Percentiles rank a stretch among this genome's conserved stretches.
Conservation (phyloP, 2,888 invertebrate genomes). For the Ptycholaimellus sp. region DNA sequence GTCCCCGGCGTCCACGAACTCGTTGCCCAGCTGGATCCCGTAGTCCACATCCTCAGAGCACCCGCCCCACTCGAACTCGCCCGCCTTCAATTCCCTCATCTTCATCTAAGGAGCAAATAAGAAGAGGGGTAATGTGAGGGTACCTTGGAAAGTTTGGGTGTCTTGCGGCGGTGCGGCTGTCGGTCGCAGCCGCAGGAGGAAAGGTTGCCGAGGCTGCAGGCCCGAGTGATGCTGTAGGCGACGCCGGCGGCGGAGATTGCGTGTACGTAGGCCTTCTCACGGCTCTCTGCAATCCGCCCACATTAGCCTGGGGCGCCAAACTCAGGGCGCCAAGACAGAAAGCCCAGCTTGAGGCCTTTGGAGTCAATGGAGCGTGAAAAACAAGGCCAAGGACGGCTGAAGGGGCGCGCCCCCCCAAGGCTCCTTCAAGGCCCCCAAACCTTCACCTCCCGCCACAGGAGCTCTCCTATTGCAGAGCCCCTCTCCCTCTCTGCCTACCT, state of each 20-base stretch:
- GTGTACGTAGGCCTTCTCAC: constrained; percentile 28
- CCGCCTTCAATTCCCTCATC: neutral
- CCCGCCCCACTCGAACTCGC: constrained; percentile 16
- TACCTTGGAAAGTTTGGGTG: neutral
- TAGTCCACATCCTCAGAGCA: constrained; percentile 15
- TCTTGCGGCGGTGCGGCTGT: constrained; percentile 10
- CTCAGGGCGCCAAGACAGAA: no score
- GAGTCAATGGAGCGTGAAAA: neutral
- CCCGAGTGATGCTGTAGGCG: constrained; percentile 26
- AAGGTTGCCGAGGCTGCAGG: constrained; percentile 26
- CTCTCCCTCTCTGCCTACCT: no score
- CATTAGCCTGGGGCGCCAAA: no score
- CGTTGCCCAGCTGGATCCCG: constrained; percentile 11
- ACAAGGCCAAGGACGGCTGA: no score
- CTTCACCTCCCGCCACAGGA: no score
- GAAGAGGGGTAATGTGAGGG: neutral
- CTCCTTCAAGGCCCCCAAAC: no score
- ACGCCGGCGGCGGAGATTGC: constrained; percentile 28
- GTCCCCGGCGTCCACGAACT: constrained; percentile 15
- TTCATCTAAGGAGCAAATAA: neutral
- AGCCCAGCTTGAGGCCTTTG: neutral
- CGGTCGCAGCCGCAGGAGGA: constrained; percentile 27
- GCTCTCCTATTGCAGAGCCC: no score
- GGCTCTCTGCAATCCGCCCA: constrained; percentile 19
- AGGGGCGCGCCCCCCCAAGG: no score